Percentiles rank a stretch among this genome's conserved stretches.
These are phyloP conservation scores for Byasa hedistus DNA, from an alignment of 2,888 invertebrate genomes.

Conservation along the genomic window DNA sequence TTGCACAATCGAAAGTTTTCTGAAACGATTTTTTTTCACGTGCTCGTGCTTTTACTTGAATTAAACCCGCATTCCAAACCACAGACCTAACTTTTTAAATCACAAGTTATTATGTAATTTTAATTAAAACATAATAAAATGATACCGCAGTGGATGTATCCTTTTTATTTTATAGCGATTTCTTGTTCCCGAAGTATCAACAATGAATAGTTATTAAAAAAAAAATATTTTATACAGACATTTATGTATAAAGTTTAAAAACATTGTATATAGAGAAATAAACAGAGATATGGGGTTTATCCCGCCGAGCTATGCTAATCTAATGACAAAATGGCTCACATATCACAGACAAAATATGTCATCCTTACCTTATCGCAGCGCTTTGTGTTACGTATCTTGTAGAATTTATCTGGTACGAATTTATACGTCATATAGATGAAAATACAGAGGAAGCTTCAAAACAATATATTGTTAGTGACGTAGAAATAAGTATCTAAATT, in stretches of 20 bases:
- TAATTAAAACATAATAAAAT: no score
- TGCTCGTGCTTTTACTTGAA: background rate
- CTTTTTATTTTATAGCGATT: no score
- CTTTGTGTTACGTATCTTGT: conserved; percentile 8
- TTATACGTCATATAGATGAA: background rate
- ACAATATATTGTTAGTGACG: background rate
- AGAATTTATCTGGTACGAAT: background rate
- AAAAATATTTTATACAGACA: no score
- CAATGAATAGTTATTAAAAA: no score
- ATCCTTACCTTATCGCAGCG: conserved; percentile 13
- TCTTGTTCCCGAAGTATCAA: no score
- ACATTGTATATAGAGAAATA: background rate
- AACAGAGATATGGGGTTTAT: conserved; percentile 3
- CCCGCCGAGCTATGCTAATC: conserved; percentile 13
- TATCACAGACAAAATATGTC: conserved; percentile 19
- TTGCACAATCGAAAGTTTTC: background rate
- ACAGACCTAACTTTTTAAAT: background rate
- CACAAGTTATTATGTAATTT: no score
- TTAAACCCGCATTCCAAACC: background rate
- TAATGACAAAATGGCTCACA: conserved; percentile 12
- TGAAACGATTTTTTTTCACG: background rate
- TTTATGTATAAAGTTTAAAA: background rate
- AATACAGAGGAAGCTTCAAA: background rate
- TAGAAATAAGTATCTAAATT: no score
- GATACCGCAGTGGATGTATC: no score